phyloP scores from a whole-genome alignment of 2,888 invertebrate species.

The Polyommatus iphigenia region DNA sequence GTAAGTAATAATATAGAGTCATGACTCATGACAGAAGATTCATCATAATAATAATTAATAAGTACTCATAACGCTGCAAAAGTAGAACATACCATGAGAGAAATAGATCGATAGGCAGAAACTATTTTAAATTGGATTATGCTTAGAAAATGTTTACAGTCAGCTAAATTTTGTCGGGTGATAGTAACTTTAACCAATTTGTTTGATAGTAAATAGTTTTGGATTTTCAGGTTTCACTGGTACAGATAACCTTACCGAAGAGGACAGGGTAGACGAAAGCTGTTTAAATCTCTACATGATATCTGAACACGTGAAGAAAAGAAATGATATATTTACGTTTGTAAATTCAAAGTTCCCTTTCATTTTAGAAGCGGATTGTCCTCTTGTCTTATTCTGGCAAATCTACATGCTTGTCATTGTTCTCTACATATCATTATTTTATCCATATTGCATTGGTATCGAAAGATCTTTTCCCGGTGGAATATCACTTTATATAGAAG shows the following conservation, averaged over 20 bases:
- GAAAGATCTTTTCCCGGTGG: conserved; percentile 62
- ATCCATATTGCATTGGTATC: conserved; percentile 75
- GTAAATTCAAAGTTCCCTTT: conserved; percentile 66
- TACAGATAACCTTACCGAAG: conserved; percentile 54
- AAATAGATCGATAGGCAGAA: too few relatives aligned
- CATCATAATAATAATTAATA: too few relatives aligned
- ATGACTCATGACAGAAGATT: too few relatives aligned
- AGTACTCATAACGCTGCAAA: too few relatives aligned
- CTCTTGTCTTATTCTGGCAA: conserved; percentile 73
- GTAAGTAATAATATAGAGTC: conserved; percentile 44
- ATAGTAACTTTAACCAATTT: too few relatives aligned
- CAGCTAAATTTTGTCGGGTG: too few relatives aligned
- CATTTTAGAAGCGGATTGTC: conserved; percentile 70
- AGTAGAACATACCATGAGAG: too few relatives aligned
- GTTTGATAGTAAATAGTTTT: background rate
- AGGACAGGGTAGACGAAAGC: conserved; percentile 61
- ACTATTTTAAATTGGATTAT: too few relatives aligned
- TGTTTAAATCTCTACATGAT: conserved; percentile 71
- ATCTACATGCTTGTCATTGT: conserved; percentile 65
- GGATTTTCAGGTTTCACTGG: conserved; percentile 56
- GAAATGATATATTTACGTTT: conserved; percentile 60
- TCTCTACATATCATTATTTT: conserved; percentile 65
- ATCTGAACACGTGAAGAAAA: conserved; percentile 71
- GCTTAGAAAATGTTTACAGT: too few relatives aligned
- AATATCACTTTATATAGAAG: conserved; percentile 61